Evolutionary conservation across 2,113 vertebrate species (phyloP), one percentile per base, ranked within the genome.

Genomic region (Oxygymnocypris stewartii): DNA sequence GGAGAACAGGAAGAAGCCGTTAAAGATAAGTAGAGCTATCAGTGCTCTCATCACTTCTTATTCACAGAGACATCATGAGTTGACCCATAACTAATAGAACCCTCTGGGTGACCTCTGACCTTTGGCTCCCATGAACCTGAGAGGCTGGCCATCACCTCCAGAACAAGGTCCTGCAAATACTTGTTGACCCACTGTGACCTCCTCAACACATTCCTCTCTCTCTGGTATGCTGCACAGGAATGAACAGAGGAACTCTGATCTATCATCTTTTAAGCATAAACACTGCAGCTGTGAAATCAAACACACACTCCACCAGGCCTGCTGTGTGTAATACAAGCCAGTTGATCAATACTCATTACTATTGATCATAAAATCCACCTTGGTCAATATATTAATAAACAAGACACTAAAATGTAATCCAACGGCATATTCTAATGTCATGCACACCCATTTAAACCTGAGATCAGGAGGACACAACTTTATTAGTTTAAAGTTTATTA

Each of bases 91-190:
- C 81, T 67, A 47, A 73, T 40, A 69, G 74, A 88, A 69, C 51
- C 84, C 71, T 77, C 63, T 2, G 44, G 18, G 40, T 85, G 61
- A 85, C 88, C 81, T 84, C 81, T 87, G 82, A 86, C 44, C 85
- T 89, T 65, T 76, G 25, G 42, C 83, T 82, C 44, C 5, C 71
- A 73, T 73, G 86, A 74, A 78, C 28, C 61, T n/a, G 51, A 78
- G 44, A 84, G 82, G 35, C 42, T 84, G 67, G 81, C 76, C 81
- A 84, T 87, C 82, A 88, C 82, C 77, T 84, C 20, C 69, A 63
- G 6, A 47, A 71, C 79, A 82, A 42, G 73, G 31, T 54, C 75
- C 44, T 16, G 18, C 28, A 83, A 85, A 89, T 82, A 82, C 74
- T 83, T 76, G 42, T 76, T 86, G 87, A 76, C 25, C n/a, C 28